A percentile compares a stretch with the other conserved stretches of the same genome.
Conservation (phyloP, 1,140 invertebrate genomes). For the Lasioglossum albipes region DNA sequence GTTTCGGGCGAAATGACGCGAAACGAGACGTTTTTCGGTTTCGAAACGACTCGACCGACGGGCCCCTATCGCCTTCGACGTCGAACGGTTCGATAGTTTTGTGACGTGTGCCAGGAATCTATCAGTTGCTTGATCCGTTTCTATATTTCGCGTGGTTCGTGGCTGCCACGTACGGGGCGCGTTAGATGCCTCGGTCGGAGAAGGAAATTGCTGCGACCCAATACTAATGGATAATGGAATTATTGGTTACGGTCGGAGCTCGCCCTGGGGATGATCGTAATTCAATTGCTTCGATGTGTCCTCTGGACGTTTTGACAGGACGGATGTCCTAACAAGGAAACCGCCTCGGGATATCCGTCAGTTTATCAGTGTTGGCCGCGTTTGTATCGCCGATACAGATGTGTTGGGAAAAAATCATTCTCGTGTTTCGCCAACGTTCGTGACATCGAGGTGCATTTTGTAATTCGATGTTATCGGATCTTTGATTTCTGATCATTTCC, state of each 20-base stretch:
- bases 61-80: slow-evolving; percentile 49
- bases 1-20: background rate
- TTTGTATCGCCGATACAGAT: slow-evolving; percentile 14
- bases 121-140: slow-evolving; percentile 53
- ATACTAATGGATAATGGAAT: slow-evolving; percentile 81
- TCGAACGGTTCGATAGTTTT: slow-evolving; percentile 45
- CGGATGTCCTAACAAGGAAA: slow-evolving; percentile 79
- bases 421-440: too few relatives aligned
- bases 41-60: slow-evolving; percentile 13
- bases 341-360: slow-evolving; percentile 72
- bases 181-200: slow-evolving; percentile 53
- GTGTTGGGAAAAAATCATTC: background rate
- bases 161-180: slow-evolving; percentile 43
- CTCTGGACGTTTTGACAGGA: slow-evolving; percentile 81
- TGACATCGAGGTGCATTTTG: background rate
- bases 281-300: slow-evolving; percentile 80
- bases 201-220: slow-evolving; percentile 78
- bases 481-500: too few relatives aligned
- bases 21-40: background rate
- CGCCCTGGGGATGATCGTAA: slow-evolving; percentile 80
- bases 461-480: too few relatives aligned
- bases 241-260: slow-evolving; percentile 78
- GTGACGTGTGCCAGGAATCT: slow-evolving; percentile 53
- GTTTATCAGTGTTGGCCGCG: slow-evolving; percentile 20
- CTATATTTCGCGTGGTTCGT: slow-evolving; percentile 50